These are phyloP conservation scores for Merluccius polli DNA, from an alignment of 2,797 vertebrate genomes.

Conservation along the genomic window DNA sequence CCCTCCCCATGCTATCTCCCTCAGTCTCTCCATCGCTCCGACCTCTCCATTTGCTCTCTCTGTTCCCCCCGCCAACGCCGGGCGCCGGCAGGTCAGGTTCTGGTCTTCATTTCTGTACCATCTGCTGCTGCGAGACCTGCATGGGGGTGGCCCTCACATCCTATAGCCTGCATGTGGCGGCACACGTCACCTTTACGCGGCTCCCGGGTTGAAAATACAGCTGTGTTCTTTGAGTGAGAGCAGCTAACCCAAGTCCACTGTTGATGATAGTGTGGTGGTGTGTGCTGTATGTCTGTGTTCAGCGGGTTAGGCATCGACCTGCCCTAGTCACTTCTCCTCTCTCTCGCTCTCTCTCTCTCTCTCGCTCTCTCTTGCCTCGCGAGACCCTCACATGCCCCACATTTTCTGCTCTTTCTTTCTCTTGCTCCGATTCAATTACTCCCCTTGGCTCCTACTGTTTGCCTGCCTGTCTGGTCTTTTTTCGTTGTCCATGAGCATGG, in stretches of 20 bases:
- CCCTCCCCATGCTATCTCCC: conserved; percentile 51
- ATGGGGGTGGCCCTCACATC: too few relatives aligned
- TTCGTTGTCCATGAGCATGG: conserved; percentile 38
- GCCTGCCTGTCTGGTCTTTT: conserved; percentile 18
- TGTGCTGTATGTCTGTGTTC: conserved; percentile 37
- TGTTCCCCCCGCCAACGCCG: conserved; percentile 42
- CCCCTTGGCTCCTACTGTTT: conserved; percentile 22
- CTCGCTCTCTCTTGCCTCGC: conserved; percentile 21
- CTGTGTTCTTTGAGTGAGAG: neutral
- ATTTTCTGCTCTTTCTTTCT: conserved; percentile 47
- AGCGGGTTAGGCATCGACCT: conserved; percentile 26
- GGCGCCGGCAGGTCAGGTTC: conserved; percentile 60
- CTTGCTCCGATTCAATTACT: conserved; percentile 32
- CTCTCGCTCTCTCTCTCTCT: conserved; percentile 11
- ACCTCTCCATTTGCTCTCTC: conserved; percentile 60
- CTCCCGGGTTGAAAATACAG: too few relatives aligned
- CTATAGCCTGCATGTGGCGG: neutral
- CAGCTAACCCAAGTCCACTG: too few relatives aligned
- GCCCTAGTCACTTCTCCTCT: conserved; percentile 24
- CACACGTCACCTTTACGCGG: neutral
- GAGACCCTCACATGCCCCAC: conserved; percentile 48
- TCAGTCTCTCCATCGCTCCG: conserved; percentile 54
- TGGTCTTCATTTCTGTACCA: conserved; percentile 26
- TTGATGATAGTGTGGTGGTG: neutral
- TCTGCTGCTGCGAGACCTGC: conserved; percentile 9